A percentile compares a stretch with the other conserved stretches of the same genome.
These are phyloP conservation scores for Pherbina coryleti DNA, from an alignment of 2,888 invertebrate genomes.

Conservation along the genomic window DNA sequence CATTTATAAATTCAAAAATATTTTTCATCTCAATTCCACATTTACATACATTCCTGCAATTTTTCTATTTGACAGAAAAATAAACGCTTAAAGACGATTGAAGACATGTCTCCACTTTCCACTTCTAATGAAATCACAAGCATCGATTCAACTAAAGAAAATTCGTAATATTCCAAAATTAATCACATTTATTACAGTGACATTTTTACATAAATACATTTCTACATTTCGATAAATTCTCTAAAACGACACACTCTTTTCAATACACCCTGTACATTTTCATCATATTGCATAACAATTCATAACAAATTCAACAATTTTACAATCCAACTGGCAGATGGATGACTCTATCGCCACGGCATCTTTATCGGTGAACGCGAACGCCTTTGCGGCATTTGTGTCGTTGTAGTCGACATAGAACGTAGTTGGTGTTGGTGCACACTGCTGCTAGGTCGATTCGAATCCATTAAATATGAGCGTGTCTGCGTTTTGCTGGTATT, in stretches of 20 bases:
- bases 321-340: not conserved
- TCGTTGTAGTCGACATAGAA: constrained; percentile 17
- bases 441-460: not conserved
- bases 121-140: no score
- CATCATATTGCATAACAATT: not conserved
- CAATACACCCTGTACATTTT: not conserved
- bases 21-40: no score
- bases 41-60: no score
- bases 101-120: no score
- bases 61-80: no score
- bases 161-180: no score
- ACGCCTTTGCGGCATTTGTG: constrained; percentile 57
- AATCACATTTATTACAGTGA: no score
- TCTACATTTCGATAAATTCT: no score
- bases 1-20: no score
- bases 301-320: not conserved
- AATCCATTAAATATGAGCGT: constrained; percentile 13
- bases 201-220: no score
- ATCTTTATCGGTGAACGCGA: constrained; percentile 67
- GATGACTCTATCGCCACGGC: constrained; percentile 64
- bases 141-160: no score
- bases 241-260: not conserved
- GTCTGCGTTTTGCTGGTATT: constrained; percentile 35
- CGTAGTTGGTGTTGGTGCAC: not conserved
- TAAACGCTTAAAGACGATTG: no score